These are phyloP conservation scores for Drosophila kanapiae DNA, from an alignment of 1,140 invertebrate species.

Conservation along the genomic window DNA sequence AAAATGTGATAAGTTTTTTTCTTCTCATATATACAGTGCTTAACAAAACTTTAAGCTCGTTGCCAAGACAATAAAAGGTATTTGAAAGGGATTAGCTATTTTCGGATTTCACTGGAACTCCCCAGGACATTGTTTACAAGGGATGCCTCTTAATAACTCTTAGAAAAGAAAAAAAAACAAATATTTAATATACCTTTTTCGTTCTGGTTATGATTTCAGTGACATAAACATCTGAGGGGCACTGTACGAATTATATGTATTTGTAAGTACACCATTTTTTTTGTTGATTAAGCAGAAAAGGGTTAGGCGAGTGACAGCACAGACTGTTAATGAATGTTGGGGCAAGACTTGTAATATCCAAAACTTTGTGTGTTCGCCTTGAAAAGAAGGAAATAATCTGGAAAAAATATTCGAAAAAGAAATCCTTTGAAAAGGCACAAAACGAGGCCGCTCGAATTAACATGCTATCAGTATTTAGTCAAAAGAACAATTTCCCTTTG, in stretches of 20 bases:
- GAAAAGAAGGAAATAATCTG: conserved; percentile 30
- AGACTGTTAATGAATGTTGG: conserved; percentile 50
- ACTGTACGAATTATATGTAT: conserved; percentile 36
- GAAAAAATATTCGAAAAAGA: conserved; percentile 34
- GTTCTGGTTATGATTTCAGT: not conserved
- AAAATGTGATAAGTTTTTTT: conserved; percentile 68
- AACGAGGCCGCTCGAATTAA: conserved; percentile 21
- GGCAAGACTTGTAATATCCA: conserved; percentile 29
- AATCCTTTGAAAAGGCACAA: conserved; percentile 36
- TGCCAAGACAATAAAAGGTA: conserved; percentile 14
- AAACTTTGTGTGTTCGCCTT: conserved; percentile 26
- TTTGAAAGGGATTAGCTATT: not conserved
- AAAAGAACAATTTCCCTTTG: conserved; percentile 37
- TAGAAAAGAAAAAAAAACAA: not conserved
- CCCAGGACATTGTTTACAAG: not conserved
- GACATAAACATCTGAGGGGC: not conserved
- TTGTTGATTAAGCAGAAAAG: conserved; percentile 53
- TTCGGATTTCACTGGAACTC: not conserved
- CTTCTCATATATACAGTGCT: conserved; percentile 39
- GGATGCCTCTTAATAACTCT: not conserved
- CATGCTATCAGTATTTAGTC: conserved; percentile 46
- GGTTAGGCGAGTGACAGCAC: conserved; percentile 38
- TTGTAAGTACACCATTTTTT: conserved; percentile 39
- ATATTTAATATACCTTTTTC: not conserved
- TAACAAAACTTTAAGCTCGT: conserved; percentile 4